Base-by-base conservation (phyloP, 2,888 invertebrate species). In the Hirtodrosophila cameraria region DNA sequence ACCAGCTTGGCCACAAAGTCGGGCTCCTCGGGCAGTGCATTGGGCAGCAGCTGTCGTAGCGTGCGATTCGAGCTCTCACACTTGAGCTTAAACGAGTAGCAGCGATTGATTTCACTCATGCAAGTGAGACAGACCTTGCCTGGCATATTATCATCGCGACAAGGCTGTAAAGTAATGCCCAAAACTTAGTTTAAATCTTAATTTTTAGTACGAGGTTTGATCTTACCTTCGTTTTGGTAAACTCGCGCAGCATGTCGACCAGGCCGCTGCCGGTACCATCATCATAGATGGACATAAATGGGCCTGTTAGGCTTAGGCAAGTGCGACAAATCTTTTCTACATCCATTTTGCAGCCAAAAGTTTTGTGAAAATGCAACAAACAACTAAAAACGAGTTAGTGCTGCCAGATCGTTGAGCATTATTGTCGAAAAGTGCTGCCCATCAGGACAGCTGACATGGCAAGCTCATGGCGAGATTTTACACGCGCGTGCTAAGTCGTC, bases 61-160 rank as follows among this genome's bases (percentile, higher is more conserved):
- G 90, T 90, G 20, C 86, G 80, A 27, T 89, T 89, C 0, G 91
- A 89, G 27, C 86, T 90, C 46, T 90, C 90, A 41, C 91, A 91
- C 59, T 90, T 90, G 8, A 89, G 85, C 66, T 91, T 91, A 48
- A 91, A 91, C 0, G 90, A 86, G 38, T 86, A 89, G 31, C 90
- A 90, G 2, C 88, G 88, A 72, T 90, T 90, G 2, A 91, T 91
- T 60, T 91, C 90, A 30, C 89, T 88, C 3, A 91, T 87, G 58
- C 91, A 91, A 3, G 73, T 66, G 0, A 90, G 66, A 43, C 91
- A 91, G 0, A 91, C 90, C 43, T 87, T 89, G 9, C 81, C 80
- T 2, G 91, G 91, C 35, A 91, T 58, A 15, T 89, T 90, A 58
- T 91, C 91, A 3, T 75, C 58, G n/a, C 68, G 78, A 2, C 76